Percentiles rank a stretch among this genome's conserved stretches.
Evolutionary conservation across 2,797 vertebrate species (phyloP).

Genomic region (Cossypha dichroa): DNA sequence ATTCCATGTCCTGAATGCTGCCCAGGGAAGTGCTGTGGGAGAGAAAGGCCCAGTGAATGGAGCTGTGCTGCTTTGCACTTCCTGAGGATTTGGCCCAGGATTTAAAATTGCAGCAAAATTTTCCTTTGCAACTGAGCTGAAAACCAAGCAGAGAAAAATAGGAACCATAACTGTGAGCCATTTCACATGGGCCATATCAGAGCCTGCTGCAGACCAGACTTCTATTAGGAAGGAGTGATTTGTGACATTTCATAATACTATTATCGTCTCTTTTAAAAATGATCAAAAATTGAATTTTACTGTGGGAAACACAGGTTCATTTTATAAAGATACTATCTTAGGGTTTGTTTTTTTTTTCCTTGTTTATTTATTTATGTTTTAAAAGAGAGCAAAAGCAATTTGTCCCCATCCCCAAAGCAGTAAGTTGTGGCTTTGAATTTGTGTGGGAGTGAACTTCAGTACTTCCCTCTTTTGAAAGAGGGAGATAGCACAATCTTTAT

Average conservation of each 20-base stretch:
- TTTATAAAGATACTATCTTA: neutral
- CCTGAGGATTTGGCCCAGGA: neutral
- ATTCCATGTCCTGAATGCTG: fast-evolving
- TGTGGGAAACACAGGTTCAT: neutral
- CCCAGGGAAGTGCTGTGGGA: neutral
- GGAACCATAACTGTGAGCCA: neutral
- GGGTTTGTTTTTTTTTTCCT: neutral
- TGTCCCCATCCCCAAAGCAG: neutral
- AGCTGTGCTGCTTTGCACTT: neutral
- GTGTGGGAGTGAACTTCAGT: neutral
- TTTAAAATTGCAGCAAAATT: neutral
- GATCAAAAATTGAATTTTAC: neutral
- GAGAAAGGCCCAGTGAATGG: neutral
- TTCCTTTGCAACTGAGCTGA: neutral
- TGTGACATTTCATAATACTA: neutral
- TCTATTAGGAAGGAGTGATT: neutral
- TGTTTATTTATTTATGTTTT: neutral
- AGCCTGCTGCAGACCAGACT: neutral
- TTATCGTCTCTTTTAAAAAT: constrained; percentile 33
- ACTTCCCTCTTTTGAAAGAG: neutral
- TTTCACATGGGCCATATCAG: neutral
- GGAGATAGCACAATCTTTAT: neutral
- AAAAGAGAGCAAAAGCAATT: neutral
- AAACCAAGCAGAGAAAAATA: neutral
- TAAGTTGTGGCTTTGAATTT: neutral